phyloP scores from a whole-genome alignment of 2,888 invertebrate genomes.

The Exocentrus adspersus region DNA sequence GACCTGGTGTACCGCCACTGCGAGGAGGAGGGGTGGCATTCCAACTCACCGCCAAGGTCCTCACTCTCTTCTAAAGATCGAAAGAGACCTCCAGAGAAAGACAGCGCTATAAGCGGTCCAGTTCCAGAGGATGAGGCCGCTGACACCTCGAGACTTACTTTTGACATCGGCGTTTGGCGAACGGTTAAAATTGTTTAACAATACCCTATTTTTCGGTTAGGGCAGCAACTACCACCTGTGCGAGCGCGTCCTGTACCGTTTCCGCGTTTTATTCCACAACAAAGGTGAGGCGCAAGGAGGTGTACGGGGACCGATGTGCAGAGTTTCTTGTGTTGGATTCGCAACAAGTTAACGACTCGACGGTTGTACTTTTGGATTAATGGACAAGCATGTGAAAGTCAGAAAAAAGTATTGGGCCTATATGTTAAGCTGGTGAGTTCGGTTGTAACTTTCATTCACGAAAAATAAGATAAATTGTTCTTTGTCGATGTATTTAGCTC shows the following conservation, averaged over 20 bases:
- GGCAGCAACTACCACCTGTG: conserved; percentile 1
- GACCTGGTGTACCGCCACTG: background rate
- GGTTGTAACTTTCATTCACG: no score
- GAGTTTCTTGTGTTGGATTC: background rate
- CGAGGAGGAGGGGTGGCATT: conserved; percentile 51
- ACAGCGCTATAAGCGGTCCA: conserved; percentile 24
- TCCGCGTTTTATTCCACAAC: conserved; percentile 2
- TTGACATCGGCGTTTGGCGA: conserved; percentile 15
- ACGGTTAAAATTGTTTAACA: conserved; percentile 5
- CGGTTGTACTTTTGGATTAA: background rate
- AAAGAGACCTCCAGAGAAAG: conserved; percentile 28
- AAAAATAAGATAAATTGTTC: no score
- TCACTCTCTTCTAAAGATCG: conserved; percentile 12
- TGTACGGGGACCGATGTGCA: conserved; percentile 5
- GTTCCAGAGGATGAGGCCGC: conserved; percentile 26
- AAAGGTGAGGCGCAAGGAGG: conserved; percentile 1
- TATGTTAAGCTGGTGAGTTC: background rate
- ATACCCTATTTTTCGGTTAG: conserved; percentile 17
- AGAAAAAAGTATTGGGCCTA: background rate
- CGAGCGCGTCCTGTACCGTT: background rate
- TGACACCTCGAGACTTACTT: conserved; percentile 17
- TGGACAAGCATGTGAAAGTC: background rate
- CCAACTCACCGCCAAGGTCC: conserved; percentile 52
- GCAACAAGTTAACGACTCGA: background rate
- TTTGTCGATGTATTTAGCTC: no score